phyloP scores from a whole-genome alignment of 2,888 invertebrate species.

The Spicauda simplicius region DNA sequence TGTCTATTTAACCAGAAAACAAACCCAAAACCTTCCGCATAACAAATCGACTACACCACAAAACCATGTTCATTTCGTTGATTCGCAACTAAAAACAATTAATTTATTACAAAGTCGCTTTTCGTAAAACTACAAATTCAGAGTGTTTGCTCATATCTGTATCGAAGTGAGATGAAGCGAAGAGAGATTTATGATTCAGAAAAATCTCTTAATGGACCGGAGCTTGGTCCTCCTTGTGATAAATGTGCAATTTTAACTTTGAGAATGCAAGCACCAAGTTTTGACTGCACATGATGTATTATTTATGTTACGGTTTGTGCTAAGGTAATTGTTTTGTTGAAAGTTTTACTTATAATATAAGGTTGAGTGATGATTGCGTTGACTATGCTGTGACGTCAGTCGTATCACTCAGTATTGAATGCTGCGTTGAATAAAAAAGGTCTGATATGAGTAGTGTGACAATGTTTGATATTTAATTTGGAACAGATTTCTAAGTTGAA shows the following conservation, averaged over 20 bases:
- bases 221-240: constrained; percentile 76
- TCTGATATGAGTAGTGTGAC: too few relatives aligned
- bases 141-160: constrained; percentile 75
- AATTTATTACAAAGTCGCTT: constrained; percentile 8
- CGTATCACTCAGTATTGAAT: too few relatives aligned
- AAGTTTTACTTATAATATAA: constrained; percentile 21
- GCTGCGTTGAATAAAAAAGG: too few relatives aligned
- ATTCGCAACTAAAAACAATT: neutral
- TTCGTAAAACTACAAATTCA: constrained; percentile 40
- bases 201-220: constrained; percentile 83
- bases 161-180: constrained; percentile 79
- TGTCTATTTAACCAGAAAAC: too few relatives aligned
- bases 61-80: too few relatives aligned
- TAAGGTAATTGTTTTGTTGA: constrained; percentile 40
- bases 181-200: constrained; percentile 83
- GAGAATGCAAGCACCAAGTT: constrained; percentile 80
- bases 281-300: constrained; percentile 79
- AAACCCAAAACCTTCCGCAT: too few relatives aligned
- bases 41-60: too few relatives aligned
- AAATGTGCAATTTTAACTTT: constrained; percentile 84
- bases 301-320: constrained; percentile 57
- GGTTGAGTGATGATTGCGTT: constrained; percentile 3
- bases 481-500: too few relatives aligned
- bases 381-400: too few relatives aligned
- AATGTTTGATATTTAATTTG: too few relatives aligned